These are phyloP conservation scores for Entomobrya multifasciata DNA, from an alignment of 2,888 invertebrate species.

Conservation along the genomic window DNA sequence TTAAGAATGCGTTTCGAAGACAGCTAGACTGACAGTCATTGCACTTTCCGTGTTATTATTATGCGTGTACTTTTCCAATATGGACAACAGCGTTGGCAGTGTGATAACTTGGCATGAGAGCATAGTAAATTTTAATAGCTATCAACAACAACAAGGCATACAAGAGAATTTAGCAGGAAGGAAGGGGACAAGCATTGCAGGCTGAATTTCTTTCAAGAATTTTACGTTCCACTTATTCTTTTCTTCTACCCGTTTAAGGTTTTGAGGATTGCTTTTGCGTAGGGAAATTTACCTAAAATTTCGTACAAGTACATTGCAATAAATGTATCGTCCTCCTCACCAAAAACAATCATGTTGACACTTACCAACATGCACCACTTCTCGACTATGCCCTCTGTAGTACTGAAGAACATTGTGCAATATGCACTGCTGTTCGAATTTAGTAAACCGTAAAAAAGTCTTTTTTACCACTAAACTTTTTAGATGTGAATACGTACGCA, in stretches of 20 bases:
- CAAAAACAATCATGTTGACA: too few relatives aligned
- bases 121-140: conserved; percentile 18
- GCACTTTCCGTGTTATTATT: conserved; percentile 54
- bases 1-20: background rate
- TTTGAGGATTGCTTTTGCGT: background rate
- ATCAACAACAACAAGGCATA: background rate
- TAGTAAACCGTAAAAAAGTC: background rate
- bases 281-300: too few relatives aligned
- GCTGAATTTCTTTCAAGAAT: background rate
- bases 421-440: background rate
- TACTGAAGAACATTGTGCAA: background rate
- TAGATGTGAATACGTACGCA: background rate
- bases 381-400: too few relatives aligned
- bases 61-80: conserved; percentile 47
- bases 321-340: too few relatives aligned
- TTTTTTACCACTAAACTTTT: background rate
- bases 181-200: background rate
- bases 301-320: too few relatives aligned
- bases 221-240: conserved; percentile 2
- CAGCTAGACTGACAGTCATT: conserved; percentile 65
- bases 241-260: background rate
- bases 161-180: background rate
- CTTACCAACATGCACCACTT: too few relatives aligned
- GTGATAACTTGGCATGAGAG: conserved; percentile 2
- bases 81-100: background rate